phyloP scores from a whole-genome alignment of 2,888 invertebrate genomes.

The Nomada lathburiana region DNA sequence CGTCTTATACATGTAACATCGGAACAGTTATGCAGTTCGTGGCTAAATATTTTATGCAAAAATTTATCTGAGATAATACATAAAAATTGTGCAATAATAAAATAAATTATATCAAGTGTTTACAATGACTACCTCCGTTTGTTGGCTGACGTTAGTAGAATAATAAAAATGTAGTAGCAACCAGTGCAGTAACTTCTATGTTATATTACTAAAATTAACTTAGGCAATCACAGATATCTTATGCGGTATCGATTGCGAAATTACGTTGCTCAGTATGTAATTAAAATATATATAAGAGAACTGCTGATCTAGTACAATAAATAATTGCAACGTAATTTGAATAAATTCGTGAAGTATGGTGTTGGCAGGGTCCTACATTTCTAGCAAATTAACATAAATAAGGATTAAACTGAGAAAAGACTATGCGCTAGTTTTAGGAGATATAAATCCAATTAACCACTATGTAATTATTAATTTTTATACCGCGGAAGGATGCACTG shows the following conservation, averaged over 20 bases:
- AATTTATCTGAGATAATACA: background rate
- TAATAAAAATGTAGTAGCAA: background rate
- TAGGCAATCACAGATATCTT: background rate
- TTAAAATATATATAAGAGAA: background rate
- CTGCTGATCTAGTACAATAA: background rate
- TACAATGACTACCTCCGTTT: conserved; percentile 18
- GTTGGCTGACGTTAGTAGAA: background rate
- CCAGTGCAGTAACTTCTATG: background rate
- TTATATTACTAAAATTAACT: background rate
- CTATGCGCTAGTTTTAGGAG: background rate
- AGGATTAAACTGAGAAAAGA: background rate
- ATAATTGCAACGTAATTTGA: background rate
- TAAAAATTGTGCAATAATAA: background rate
- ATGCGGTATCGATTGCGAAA: background rate
- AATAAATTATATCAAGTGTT: conserved; percentile 12
- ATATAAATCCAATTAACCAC: conserved; percentile 1
- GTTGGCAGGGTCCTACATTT: conserved; percentile 20
- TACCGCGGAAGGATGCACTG: conserved; percentile 25
- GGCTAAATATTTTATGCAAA: conserved; percentile 2
- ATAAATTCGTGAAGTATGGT: conserved; percentile 21
- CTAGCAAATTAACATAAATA: background rate
- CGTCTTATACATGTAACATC: conserved; percentile 8
- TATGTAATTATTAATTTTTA: conserved; percentile 24
- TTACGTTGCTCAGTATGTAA: background rate
- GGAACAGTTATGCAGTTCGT: background rate